Evolutionary conservation across 2,888 invertebrate genomes (phyloP), one percentile per base, ranked within the genome.

Genomic region (Plagodis dolabraria): DNA sequence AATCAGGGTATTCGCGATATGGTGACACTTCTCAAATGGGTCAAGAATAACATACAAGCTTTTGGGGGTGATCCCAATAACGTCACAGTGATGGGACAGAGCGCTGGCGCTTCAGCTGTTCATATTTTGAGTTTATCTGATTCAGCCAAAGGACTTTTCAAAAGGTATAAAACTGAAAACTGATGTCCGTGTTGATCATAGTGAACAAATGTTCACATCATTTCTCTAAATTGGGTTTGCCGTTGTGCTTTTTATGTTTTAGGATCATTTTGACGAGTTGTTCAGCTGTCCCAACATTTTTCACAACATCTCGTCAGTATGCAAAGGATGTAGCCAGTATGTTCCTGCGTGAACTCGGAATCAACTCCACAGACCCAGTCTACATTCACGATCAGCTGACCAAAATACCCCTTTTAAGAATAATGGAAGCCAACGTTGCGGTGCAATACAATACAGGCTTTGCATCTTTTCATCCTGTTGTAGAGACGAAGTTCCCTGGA

Each of bases 331-430:
- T 72, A 5, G 66, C 75, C 6, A 48, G 47, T 8, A 63, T 59
- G 9, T 77, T 77, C 38, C 56, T 89, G 77, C 67, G 76, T 72
- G 62, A 48, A n/a, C 55, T 95, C 88, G 94, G 76, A 33, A 71
- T 78, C 9, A 74, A 74, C 47, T 58, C 71, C n/a, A 74, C 70
- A 5, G 71, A 77, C 40, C 69, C 76, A 5, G 65, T 64, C 10
- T 49, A 67, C 36, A 71, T 79, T 7, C 72, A 77, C 47, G 38
- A 67, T 5, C 53, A 60, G 40, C 71, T 83, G 5, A 47, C 66
- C 5, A 55, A 67, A 5, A 70, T 67, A 38, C 67, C 78, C 0
- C 64, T 77, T 0, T 49, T 72, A 5, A 57, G 91, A 84, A 72
- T 83, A 47, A 59, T 80, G 49, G 60, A 67, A 22, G 80, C 76